Evolutionary conservation across 2,113 vertebrate species (phyloP).

Genomic region (Oceanodroma tethys): DNA sequence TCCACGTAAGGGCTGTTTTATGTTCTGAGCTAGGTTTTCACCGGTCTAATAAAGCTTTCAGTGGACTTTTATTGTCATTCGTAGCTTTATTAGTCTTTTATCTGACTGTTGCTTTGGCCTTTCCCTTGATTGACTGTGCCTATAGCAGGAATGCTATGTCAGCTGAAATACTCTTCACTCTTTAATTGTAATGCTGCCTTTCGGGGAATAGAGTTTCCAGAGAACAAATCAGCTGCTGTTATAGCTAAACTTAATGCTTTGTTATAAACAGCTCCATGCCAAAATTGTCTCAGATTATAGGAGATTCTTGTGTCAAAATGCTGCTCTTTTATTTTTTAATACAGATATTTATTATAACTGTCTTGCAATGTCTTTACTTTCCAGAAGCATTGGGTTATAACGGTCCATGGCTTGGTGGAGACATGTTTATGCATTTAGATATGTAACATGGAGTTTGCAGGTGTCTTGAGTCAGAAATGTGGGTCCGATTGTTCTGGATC

Average conservation of each 20-base stretch:
- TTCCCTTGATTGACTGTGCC: conserved; percentile 54
- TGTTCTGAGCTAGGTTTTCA: conserved; percentile 23
- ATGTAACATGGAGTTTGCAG: neutral
- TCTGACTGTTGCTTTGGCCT: conserved; percentile 60
- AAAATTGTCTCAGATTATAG: neutral
- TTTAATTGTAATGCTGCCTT: conserved; percentile 44
- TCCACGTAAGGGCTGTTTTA: neutral
- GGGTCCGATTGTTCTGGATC: neutral
- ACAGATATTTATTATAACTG: neutral
- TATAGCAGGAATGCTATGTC: conserved; percentile 38
- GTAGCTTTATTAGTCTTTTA: conserved; percentile 60
- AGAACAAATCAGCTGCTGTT: neutral
- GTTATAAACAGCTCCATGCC: neutral
- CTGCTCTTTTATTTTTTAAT: neutral
- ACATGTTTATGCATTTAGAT: neutral
- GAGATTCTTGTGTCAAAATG: neutral
- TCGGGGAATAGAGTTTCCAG: conserved; percentile 31
- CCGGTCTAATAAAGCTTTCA: conserved; percentile 58
- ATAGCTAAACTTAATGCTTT: neutral
- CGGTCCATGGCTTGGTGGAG: neutral
- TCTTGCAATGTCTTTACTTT: neutral
- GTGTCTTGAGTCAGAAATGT: neutral
- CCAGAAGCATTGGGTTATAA: neutral
- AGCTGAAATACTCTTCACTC: conserved; percentile 46
- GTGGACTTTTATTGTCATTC: conserved; percentile 55